A percentile compares a stretch with the other conserved stretches of the same genome.
Conservation (phyloP, 2,113 vertebrate genomes). For the Ornithorhynchus anatinus region DNA sequence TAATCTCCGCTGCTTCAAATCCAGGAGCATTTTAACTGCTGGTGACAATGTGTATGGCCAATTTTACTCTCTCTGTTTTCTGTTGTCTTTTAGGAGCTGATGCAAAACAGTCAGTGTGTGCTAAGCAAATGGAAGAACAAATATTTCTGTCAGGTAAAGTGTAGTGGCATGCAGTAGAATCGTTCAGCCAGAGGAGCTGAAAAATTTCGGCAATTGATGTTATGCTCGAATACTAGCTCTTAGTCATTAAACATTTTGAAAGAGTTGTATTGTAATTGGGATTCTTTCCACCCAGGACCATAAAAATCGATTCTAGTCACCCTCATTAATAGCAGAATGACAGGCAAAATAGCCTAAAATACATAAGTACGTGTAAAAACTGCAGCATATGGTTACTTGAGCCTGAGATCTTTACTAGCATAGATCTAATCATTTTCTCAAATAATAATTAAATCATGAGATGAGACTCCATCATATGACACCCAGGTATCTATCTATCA, state of each 20-base stretch:
- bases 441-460: background rate
- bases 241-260: constrained; percentile 33
- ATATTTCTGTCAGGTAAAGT: constrained; percentile 91
- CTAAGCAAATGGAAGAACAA: constrained; percentile 94
- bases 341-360: background rate
- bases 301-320: background rate
- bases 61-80: constrained; percentile 65
- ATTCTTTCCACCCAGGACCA: constrained; percentile 25
- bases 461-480: background rate
- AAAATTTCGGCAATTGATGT: constrained; percentile 39
- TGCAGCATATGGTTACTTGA: background rate
- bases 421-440: constrained; percentile 14
- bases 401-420: background rate
- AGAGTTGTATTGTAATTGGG: constrained; percentile 22
- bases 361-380: background rate
- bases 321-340: constrained; percentile 17
- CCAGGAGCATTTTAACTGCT: constrained; percentile 64
- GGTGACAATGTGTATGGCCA: constrained; percentile 49
- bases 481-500: no score
- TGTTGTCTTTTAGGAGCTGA: constrained; percentile 84
- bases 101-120: constrained; percentile 85
- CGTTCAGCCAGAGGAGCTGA: constrained; percentile 51
- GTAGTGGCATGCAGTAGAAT: constrained; percentile 61
- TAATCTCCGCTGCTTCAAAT: constrained; percentile 61
- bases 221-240: constrained; percentile 52